phyloP scores from a whole-genome alignment of 2,113 vertebrate species.

The Machaerirhynchus nigripectus region DNA sequence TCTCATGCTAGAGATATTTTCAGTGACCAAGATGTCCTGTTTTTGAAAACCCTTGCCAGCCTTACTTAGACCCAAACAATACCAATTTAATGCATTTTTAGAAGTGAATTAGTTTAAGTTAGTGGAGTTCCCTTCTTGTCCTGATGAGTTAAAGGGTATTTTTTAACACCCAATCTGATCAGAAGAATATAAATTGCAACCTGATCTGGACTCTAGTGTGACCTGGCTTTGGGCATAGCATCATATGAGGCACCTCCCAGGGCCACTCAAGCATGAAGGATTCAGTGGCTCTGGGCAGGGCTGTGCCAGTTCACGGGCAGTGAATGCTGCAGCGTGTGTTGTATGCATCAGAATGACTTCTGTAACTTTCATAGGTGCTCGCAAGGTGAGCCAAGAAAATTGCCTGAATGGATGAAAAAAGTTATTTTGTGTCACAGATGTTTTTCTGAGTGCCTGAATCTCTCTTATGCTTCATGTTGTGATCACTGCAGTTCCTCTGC shows the following conservation, averaged over 20 bases:
- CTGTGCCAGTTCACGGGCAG: not conserved
- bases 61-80: not conserved
- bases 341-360: not conserved
- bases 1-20: not conserved
- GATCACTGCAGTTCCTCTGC: not conserved
- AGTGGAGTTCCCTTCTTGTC: not conserved
- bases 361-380: not conserved
- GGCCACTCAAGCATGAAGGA: not conserved
- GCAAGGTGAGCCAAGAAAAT: not conserved
- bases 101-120: not conserved
- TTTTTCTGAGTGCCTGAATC: not conserved
- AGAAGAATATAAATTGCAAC: not conserved
- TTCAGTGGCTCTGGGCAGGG: not conserved
- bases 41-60: not conserved
- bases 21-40: not conserved
- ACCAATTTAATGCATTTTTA: not conserved
- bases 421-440: not conserved
- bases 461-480: not conserved
- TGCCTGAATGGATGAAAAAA: not conserved
- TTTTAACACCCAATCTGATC: not conserved
- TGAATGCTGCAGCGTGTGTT: not conserved
- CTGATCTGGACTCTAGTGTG: not conserved
- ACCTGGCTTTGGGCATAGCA: not conserved
- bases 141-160: not conserved
- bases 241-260: not conserved